Base-by-base conservation (phyloP, 2,113 vertebrate species). In the Bubo scandiacus region DNA sequence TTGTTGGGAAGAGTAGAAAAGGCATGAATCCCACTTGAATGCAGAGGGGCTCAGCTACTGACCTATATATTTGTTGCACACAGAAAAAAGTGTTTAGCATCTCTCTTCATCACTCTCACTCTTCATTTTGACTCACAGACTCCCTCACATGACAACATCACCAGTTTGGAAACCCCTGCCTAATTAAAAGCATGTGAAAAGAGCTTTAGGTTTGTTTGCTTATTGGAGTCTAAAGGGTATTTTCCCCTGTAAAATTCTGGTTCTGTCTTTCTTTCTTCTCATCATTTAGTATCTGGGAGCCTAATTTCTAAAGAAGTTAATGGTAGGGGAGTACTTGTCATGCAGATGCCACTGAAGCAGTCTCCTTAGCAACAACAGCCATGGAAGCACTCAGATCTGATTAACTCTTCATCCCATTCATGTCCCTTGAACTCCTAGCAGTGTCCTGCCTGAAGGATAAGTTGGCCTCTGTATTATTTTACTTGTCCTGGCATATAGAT, bases 311-410 rank as follows among this genome's bases (percentile, higher is more conserved):
- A 90, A 68, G 29, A 82, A 92, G 66, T 86, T 94, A 88, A 95
- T 95, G 91, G 26, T 4, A 89, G 42, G 87, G 94, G 84, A 89
- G 73, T 47, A 38, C 62, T 92, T 54, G 8, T 75, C 54, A 54
- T 86, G 79, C 66, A 90, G 75, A 94, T 80, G 88, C 91, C 42
- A 32, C 21, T 51, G 80, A 93, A 90, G 86, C 59, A 13, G 65
- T 97, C 88, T 93, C 97, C 95, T 3, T 96, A 70, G 97, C 86
- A 96, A 97, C 92, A 36, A 88, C 89, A 97, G 62, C 93, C 78
- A 57, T 84, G 88, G 92, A 96, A 91, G 88, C 27, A 19, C 42
- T 70, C 8, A 30, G 22, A 57, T 83, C 75, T 72, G 72, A 61
- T 90, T 38, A 57, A 13, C 42, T 86, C 51, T 68, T 75, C 59